phyloP scores from a whole-genome alignment of 2,113 vertebrate species.

The Zapornia atra region DNA sequence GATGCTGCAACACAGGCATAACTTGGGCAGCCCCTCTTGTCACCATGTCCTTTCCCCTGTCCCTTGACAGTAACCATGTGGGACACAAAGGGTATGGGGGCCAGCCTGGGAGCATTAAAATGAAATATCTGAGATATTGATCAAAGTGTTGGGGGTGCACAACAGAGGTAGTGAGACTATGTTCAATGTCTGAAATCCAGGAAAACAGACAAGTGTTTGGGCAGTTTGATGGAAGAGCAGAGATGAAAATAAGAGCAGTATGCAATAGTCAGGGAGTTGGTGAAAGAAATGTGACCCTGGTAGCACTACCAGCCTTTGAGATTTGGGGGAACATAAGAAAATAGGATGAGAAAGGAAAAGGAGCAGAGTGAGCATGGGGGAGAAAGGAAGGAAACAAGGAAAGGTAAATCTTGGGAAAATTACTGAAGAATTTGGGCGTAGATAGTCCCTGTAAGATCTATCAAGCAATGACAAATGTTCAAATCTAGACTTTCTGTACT shows the following conservation, averaged over 20 bases:
- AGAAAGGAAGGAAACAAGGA: neutral
- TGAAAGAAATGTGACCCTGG: neutral
- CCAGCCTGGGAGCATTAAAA: neutral
- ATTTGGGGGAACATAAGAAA: neutral
- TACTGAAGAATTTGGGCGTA: neutral
- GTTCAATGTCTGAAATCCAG: neutral
- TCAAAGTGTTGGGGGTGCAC: fast-evolving
- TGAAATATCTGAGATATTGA: neutral
- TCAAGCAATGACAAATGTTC: neutral
- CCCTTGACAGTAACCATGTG: neutral
- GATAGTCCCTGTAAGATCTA: neutral
- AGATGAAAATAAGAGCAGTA: neutral
- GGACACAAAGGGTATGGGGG: neutral
- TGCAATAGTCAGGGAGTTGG: fast-evolving
- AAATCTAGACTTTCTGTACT: neutral
- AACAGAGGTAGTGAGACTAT: neutral
- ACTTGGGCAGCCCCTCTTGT: neutral
- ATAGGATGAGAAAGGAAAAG: neutral
- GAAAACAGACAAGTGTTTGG: neutral
- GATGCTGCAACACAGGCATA: neutral
- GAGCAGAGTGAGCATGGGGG: neutral
- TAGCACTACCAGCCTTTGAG: neutral
- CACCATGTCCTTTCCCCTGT: neutral
- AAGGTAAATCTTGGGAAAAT: neutral
- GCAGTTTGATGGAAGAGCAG: neutral